These are phyloP conservation scores for Maniola jurtina DNA, from an alignment of 1,140 invertebrate species.

Conservation along the genomic window DNA sequence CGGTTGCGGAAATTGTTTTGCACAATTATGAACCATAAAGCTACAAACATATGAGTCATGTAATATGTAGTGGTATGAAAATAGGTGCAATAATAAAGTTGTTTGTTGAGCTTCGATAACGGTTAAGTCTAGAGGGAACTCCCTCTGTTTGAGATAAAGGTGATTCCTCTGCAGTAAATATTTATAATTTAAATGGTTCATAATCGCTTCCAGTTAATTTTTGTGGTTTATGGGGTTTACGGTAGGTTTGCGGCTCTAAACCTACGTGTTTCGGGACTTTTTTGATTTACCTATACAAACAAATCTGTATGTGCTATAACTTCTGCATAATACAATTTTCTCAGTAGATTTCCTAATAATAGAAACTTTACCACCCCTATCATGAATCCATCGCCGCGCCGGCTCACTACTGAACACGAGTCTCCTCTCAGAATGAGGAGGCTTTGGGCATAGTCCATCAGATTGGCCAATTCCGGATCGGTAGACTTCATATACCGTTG, in stretches of 20 bases:
- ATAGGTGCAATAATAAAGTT: neutral
- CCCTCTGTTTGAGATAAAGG: constrained; percentile 13
- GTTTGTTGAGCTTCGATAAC: constrained; percentile 8
- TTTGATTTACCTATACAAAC: too few species aligned
- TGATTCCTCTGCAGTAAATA: constrained; percentile 6
- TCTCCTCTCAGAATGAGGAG: too few species aligned
- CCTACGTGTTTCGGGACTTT: too few species aligned
- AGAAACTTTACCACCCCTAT: too few species aligned
- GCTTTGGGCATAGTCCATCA: too few species aligned
- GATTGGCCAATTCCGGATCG: too few species aligned
- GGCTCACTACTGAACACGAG: too few species aligned
- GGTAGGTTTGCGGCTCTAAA: neutral
- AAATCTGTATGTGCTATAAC: too few species aligned
- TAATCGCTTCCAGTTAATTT: neutral
- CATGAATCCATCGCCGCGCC: too few species aligned
- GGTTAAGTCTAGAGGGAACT: constrained; percentile 8
- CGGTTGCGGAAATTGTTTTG: neutral
- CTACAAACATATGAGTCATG: neutral
- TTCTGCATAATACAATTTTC: too few species aligned
- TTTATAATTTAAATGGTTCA: neutral
- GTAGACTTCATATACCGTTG: too few species aligned
- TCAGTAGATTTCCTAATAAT: too few species aligned
- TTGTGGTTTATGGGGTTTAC: neutral
- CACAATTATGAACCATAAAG: neutral
- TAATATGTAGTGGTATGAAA: neutral